Base-by-base conservation (phyloP, 1,140 invertebrate genomes). In the Papilio polyxenes region DNA sequence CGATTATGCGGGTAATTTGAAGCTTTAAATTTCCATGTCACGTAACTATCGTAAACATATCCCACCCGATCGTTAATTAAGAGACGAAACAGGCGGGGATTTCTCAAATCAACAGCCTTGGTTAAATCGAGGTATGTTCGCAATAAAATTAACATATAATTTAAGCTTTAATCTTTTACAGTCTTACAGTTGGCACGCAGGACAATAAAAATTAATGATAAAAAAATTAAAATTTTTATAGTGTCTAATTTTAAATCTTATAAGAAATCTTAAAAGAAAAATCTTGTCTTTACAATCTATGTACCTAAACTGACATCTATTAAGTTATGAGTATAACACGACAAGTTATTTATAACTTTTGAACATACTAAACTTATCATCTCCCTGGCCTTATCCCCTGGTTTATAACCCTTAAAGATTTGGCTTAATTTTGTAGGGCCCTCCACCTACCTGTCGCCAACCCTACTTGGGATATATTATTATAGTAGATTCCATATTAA, bases 1-100 rank as follows among this genome's bases (percentile, higher is more conserved):
- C 44, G 78, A 23, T 48, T 80, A 80, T 80, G 59, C 59, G 56
- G 56, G 78, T 80, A 48, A 62, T 79, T 79, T 49, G 23, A 80
- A 65, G 11, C 75, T 77, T 77, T 77, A 77, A 77, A 53, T 51
- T 77, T 51, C 78, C 78, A 80, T 59, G 10, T 69, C 78, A 80
- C 78, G 78, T 80, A 49, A 20, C 59, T 65, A 40, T 80, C 78
- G 78, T 80, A 80, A 80, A 80, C 62, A 80, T 20, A 69, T 80
- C 78, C 62, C 78, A 65, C 56, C 59, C 56, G 13, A 59, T 65
- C 78, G 44, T 80, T 80, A 80, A 80, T 79, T 79, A 65, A 65
- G 59, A 65, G 17, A 65, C 56, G 78, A 53, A 77, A 77, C 75
- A 37, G 15, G 13, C 75, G 59, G 62, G 40, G 62, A 80, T 65